These are phyloP conservation scores for Penaeus vannamei DNA, from an alignment of 1,140 invertebrate species.

Conservation along the genomic window DNA sequence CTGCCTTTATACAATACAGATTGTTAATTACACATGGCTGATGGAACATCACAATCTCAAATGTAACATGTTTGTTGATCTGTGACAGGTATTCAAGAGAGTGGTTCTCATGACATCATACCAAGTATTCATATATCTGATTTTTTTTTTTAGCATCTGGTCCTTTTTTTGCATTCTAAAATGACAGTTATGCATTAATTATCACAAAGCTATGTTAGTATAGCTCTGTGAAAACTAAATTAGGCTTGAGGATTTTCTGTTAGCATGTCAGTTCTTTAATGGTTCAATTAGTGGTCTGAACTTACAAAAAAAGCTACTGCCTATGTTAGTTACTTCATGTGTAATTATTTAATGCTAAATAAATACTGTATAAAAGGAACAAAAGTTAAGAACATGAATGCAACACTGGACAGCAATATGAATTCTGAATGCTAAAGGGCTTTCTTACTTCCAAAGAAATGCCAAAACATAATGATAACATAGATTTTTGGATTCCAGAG, in stretches of 20 bases:
- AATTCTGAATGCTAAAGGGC: no score
- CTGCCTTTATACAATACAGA: no score
- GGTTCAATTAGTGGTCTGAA: constrained; percentile 18
- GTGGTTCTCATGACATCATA: no score
- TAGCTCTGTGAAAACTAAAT: constrained; percentile 42
- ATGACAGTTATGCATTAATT: background rate
- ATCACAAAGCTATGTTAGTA: constrained; percentile 41
- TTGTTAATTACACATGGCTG: no score
- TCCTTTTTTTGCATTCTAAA: constrained; percentile 10
- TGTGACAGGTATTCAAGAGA: no score
- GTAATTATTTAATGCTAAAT: constrained; percentile 50
- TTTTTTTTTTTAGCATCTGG: background rate
- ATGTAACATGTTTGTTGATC: no score
- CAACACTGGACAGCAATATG: constrained; percentile 43
- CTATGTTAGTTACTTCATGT: constrained; percentile 49
- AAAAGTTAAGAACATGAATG: constrained; percentile 42
- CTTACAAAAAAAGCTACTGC: constrained; percentile 40
- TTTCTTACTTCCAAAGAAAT: no score
- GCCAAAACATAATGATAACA: no score
- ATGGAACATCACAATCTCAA: no score
- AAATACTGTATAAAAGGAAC: constrained; percentile 58
- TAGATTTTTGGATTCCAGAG: no score
- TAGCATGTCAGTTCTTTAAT: constrained; percentile 26
- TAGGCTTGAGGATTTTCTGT: background rate
- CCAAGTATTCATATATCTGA: no score